Evolutionary conservation across 2,797 vertebrate species (phyloP).

Genomic region (Eidolon dupreanum): DNA sequence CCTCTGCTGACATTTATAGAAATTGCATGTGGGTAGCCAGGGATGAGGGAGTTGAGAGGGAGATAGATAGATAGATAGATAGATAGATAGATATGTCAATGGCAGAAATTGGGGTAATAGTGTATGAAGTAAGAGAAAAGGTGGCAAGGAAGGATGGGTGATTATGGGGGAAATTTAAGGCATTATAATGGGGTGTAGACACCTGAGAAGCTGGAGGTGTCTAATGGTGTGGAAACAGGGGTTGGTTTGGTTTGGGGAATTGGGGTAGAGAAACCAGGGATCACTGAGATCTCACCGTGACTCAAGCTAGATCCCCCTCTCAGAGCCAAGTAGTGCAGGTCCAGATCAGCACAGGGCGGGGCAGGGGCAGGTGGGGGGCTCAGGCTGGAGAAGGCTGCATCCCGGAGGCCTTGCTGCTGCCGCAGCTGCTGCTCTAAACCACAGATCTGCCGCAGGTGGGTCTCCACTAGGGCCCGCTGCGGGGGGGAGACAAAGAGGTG

Average conservation of each 20-base stretch:
- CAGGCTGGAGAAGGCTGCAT: conserved; percentile 91
- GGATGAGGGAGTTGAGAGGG: too few species aligned
- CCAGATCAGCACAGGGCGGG: conserved; percentile 90
- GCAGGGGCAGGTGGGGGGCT: conserved; percentile 86
- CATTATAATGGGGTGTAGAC: too few species aligned
- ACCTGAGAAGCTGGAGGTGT: background rate
- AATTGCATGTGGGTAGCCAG: background rate
- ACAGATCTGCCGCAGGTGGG: conserved; percentile 94
- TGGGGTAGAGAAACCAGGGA: background rate
- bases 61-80: too few species aligned
- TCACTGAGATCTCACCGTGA: conserved; percentile 80
- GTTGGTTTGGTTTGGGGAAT: background rate
- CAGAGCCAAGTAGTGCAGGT: conserved; percentile 94
- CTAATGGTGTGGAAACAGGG: background rate
- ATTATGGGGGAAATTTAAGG: background rate
- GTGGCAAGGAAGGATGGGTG: background rate
- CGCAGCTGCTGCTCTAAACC: conserved; percentile 93
- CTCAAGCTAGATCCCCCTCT: conserved; percentile 87
- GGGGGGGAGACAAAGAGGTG: background rate
- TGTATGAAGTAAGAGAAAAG: background rate
- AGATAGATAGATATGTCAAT: background rate
- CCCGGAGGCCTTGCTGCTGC: conserved; percentile 86
- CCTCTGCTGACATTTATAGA: conserved; percentile 58
- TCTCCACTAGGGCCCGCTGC: conserved; percentile 95
- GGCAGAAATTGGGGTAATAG: background rate